Evolutionary conservation across 37 sponge, comb jelly and placozoan species (phyloP), one percentile per base, ranked within the genome.

Genomic region (Hormiphora californensis): DNA sequence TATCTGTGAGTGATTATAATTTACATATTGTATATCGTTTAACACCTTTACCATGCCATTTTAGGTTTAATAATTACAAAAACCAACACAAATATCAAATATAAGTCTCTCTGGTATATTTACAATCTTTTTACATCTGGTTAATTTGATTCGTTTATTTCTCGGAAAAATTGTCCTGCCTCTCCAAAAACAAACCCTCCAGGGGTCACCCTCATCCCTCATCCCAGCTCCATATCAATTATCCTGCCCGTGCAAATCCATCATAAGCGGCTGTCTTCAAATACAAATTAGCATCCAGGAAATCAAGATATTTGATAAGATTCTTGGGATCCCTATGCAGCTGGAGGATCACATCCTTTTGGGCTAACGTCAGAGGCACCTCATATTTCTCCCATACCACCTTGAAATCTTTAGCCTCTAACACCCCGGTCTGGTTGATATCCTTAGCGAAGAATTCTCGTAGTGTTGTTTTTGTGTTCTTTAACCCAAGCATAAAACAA

Each of bases 221-320:
- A n/a, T n/a, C n/a, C n/a, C n/a, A n/a, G n/a, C n/a, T n/a, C n/a
- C n/a, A n/a, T n/a, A 49, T 49, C 53, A 49, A 49, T 49, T 9
- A 49, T 17, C 15, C 15, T 49, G 81, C 32, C 46, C 81, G 3
- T 1, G 81, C 81, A 73, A 73, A 73, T 1, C 81, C 81, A n/a
- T 73, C 81, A 41, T 73, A 73, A 1, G 81, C 81, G 0, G 81
- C 81, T 0, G 81, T 73, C 23, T 73, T 73, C 7, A 73, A 28
- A 41, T 73, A 73, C 81, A 73, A 73, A 73, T 33, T 73, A 73
- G 81, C 81, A 19, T 73, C 81, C 81, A 73, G 23, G 38, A 73
- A 73, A 41, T 73, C 81, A 2, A 73, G 44, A 40, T 73, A 73
- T 28, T 73, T 73, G 81, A 73, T 41, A 43, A 73, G 7, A 11